Conservation (phyloP, 2,113 vertebrate species). For the Bos indicus region DNA sequence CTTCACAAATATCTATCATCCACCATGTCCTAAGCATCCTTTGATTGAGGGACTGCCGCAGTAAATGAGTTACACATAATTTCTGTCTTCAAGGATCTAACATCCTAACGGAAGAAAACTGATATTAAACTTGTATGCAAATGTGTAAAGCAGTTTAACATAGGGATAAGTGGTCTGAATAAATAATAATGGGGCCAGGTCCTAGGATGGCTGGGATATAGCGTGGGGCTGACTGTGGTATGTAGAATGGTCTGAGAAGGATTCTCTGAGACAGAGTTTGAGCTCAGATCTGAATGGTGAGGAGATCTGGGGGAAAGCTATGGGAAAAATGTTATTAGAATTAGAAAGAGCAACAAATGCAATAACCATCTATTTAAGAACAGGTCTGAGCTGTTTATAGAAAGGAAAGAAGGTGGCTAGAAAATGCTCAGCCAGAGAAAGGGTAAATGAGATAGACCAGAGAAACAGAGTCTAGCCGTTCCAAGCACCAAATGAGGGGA, state of each 20-base stretch:
- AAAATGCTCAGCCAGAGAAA: background rate
- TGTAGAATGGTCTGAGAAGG: background rate
- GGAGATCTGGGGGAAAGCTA: rapidly evolving
- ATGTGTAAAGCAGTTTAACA: background rate
- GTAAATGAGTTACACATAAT: background rate
- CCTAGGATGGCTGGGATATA: rapidly evolving
- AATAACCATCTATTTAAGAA: rapidly evolving
- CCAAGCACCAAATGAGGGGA: rapidly evolving
- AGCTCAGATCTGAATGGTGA: background rate
- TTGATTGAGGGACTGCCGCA: rapidly evolving
- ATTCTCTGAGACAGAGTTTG: background rate
- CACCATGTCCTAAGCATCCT: rapidly evolving
- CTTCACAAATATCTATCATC: too few relatives aligned
- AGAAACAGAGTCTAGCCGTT: rapidly evolving
- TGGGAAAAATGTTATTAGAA: background rate
- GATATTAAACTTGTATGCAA: background rate
- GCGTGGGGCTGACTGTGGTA: background rate
- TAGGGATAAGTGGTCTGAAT: background rate
- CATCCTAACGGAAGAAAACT: background rate
- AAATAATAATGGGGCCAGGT: rapidly evolving
- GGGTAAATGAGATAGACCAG: background rate
- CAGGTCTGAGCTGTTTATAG: background rate
- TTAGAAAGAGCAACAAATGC: background rate
- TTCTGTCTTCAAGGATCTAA: background rate
- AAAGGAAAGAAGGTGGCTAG: background rate